phyloP scores from a whole-genome alignment of 2,113 vertebrate species.

The Eclectus roratus region DNA sequence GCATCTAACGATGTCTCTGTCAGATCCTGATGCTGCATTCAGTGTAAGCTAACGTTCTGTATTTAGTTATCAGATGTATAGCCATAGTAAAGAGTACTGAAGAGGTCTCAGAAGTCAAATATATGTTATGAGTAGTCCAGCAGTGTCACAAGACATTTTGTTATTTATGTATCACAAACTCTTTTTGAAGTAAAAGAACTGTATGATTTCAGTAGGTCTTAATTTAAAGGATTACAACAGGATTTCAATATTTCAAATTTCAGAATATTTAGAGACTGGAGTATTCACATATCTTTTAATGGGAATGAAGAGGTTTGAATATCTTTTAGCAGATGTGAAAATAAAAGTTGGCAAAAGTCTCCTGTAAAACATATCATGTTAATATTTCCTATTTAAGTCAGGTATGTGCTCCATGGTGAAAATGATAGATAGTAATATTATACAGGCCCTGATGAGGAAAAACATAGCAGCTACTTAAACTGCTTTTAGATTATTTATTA shows the following conservation, averaged over 20 bases:
- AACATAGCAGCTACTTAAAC: background rate
- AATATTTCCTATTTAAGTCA: background rate
- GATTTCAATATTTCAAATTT: background rate
- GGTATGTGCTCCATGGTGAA: background rate
- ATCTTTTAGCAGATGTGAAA: background rate
- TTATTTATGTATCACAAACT: background rate
- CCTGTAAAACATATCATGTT: background rate
- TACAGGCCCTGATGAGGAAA: background rate
- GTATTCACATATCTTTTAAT: background rate
- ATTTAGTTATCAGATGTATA: background rate
- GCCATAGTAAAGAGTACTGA: background rate
- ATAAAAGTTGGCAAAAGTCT: background rate
- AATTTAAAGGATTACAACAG: background rate
- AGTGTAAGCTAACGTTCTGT: constrained; percentile 77
- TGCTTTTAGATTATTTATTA: background rate
- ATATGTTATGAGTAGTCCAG: background rate
- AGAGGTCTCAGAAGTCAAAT: background rate
- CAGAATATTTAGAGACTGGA: background rate
- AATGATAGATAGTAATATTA: background rate
- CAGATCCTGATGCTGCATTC: constrained; percentile 83
- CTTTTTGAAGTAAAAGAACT: background rate
- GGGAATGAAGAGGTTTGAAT: background rate
- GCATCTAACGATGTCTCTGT: constrained; percentile 80
- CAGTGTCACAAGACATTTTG: background rate
- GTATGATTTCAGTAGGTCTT: background rate